phyloP scores from a whole-genome alignment of 2,797 vertebrate species.

The Bothrops alternatus region DNA sequence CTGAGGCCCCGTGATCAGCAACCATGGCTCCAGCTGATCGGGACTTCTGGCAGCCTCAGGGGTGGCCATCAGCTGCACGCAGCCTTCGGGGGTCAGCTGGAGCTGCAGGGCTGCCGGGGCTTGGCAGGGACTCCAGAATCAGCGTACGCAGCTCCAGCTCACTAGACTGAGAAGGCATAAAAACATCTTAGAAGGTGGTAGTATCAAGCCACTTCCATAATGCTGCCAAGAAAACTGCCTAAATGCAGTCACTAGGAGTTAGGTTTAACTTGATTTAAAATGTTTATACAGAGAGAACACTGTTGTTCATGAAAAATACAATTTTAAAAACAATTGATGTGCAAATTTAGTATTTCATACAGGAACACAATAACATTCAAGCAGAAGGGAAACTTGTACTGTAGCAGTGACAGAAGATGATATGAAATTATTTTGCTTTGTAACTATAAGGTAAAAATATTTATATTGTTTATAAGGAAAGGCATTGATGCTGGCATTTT shows the following conservation, averaged over 20 bases:
- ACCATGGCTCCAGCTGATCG: no score
- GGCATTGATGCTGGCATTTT: neutral
- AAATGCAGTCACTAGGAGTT: neutral
- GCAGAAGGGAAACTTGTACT: neutral
- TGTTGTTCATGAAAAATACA: slow-evolving; percentile 13
- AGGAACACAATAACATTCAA: slow-evolving; percentile 9
- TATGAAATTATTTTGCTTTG: neutral
- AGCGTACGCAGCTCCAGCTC: no score
- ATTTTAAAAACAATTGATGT: slow-evolving; percentile 1
- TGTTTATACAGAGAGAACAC: slow-evolving; percentile 5
- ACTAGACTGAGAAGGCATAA: neutral
- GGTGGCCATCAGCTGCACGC: no score
- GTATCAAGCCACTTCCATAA: neutral
- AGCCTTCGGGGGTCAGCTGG: no score
- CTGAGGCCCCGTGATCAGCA: no score
- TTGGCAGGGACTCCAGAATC: no score
- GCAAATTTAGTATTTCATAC: slow-evolving; percentile 4
- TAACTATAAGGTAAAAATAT: neutral
- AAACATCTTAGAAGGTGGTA: neutral
- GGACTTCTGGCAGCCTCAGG: no score
- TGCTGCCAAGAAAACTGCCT: neutral
- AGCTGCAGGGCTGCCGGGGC: no score
- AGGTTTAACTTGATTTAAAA: neutral
- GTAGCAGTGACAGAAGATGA: neutral
- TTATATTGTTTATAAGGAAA: neutral